Conservation (phyloP, 2,888 invertebrate genomes). For the Myathropa florea region DNA sequence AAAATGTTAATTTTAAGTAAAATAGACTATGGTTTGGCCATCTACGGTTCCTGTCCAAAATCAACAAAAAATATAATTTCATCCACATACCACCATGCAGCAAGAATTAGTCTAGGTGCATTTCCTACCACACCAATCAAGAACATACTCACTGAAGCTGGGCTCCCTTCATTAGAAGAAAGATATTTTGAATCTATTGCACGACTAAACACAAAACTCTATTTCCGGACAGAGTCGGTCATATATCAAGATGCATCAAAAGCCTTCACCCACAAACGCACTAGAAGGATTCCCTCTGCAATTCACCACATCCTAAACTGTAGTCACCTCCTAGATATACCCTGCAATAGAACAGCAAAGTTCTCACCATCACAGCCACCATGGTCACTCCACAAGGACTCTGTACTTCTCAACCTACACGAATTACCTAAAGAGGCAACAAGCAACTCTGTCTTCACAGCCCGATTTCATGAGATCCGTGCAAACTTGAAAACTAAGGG, state of each 20-base stretch:
- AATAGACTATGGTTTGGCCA: neutral
- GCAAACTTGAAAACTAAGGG: neutral
- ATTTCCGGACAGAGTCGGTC: neutral
- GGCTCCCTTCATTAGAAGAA: no score
- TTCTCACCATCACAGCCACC: neutral
- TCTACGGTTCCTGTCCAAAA: neutral
- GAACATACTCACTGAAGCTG: no score
- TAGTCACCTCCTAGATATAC: neutral
- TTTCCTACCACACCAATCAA: no score
- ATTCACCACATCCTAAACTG: neutral
- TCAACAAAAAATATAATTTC: neutral
- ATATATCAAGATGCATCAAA: neutral
- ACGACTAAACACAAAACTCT: neutral
- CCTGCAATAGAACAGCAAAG: neutral
- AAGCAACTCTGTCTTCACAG: neutral
- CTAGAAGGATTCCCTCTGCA: neutral
- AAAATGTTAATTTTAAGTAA: conserved; percentile 10
- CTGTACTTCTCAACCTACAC: neutral
- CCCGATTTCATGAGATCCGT: neutral
- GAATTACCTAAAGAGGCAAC: neutral
- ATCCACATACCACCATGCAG: neutral
- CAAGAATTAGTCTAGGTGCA: no score
- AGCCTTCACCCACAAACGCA: neutral
- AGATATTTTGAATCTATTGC: neutral
- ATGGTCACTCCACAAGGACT: neutral